Base-by-base conservation (phyloP, 1,140 invertebrate genomes). In the Heliconius congener region DNA sequence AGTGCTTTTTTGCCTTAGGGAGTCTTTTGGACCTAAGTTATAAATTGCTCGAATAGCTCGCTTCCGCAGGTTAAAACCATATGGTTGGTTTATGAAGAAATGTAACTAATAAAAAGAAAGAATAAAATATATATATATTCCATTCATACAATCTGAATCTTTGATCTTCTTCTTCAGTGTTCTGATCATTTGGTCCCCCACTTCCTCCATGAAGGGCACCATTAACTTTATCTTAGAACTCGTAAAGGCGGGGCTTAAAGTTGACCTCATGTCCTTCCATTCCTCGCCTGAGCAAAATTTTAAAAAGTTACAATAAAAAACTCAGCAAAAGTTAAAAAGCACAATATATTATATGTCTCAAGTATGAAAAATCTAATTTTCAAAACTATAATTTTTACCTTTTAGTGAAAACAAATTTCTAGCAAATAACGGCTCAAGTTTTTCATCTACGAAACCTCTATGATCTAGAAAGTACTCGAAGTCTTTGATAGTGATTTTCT, bases 251-350 rank as follows among this genome's bases (percentile, higher is more conserved):
- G 96, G 96, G 52, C 95, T 95, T 8, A 96, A 78, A 0, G 95
- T 95, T 1, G 95, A 94, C 4, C 96, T 85, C 94, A 96, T 95
- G 73, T 95, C 94, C 55, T 94, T 95, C 96, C 96, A 96, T 84
- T 95, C 93, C 73, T 96, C 86, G 71, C 95, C 95, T 87, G 46
- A 19, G 19, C 8, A 73, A 52, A 27, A 13, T 30, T 16, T 66
- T 5, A 66, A 50, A 73, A 52, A 73, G 50, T 52, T 5, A 34
- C 34, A 37, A 37, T 37, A 8, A 8, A 37, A 37, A 37, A 8
- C 34, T 37, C 6, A 0, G 34, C 34, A 37, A 37, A 37, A 37
- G 5, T 37, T 37, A 37, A 37, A 37, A 37, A 37, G 34, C 34
- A 37, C 34, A 37, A 37, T 8, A 37, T 37, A 37, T 1, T 37